Percentiles rank a stretch among this genome's conserved stretches.
Conservation (phyloP, 2,797 vertebrate species). For the Morus bassanus region DNA sequence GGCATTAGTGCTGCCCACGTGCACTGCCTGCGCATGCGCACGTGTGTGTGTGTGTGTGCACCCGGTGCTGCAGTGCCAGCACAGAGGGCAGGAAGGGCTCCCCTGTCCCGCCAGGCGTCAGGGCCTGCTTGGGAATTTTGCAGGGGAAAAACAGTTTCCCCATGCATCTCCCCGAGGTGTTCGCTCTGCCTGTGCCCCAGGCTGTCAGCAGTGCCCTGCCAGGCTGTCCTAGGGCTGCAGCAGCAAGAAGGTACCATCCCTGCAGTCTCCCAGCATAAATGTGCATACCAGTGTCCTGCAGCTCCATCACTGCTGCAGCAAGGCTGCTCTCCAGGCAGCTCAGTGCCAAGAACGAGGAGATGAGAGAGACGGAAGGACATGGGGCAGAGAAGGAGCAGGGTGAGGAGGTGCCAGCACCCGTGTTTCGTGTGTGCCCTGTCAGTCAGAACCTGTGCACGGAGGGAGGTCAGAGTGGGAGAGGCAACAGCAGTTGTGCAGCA, state of each 20-base stretch:
- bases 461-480: background rate
- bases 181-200: background rate
- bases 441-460: background rate
- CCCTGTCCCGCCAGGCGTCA: accelerated
- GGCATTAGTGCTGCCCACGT: background rate
- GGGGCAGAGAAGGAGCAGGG: background rate
- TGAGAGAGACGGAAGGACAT: background rate
- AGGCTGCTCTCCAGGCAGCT: background rate
- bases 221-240: background rate
- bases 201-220: background rate
- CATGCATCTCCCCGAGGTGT: accelerated
- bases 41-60: accelerated
- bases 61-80: accelerated
- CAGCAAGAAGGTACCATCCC: background rate
- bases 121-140: background rate
- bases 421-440: accelerated
- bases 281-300: accelerated
- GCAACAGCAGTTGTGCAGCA: background rate
- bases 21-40: accelerated
- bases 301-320: background rate
- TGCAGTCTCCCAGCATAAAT: background rate
- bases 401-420: background rate
- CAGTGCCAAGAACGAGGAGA: background rate
- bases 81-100: background rate
- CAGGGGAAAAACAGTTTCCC: background rate